Base-by-base conservation (phyloP, 2,888 invertebrate species). In the Caenorhabditis wallacei region DNA sequence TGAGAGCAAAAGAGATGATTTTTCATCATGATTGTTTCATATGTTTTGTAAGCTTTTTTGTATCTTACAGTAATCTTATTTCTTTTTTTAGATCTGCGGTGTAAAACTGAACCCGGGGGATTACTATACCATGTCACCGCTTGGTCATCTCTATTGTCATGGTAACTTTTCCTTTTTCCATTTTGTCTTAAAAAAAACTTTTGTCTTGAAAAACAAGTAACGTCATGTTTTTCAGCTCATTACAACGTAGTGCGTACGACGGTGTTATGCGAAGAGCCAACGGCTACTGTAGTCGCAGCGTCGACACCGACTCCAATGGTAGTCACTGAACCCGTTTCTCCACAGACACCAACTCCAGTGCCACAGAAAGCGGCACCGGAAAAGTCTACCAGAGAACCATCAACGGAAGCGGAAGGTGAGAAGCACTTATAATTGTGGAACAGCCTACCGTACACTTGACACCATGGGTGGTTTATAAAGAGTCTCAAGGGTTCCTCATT, bases 21-120 rank as follows among this genome's bases (percentile, higher is more conserved):
- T 97, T 95, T 93, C 97, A 97, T 92, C 94, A 96, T 76, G 94
- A 95, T 87, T 97, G 97, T 93, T 97, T 97, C 94, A 95, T 95
- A 43, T 97, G 97, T 76, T 81, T 80, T 95, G 75, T 86, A 40
- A 71, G 72, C 56, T 46, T 0, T 18, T 26, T 20, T 22, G 8
- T 0, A 26, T n/a, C n/a, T n/a, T n/a, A n/a, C n/a, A n/a, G n/a
- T n/a, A 40, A 24, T 11, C 22, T 59, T n/a, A 8, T 46, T 69
- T 76, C 30, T 5, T 30, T 30, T 48, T 48, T 48, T 18, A 86
- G 86, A 95, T 95, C 51, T 97, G 97, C 92, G 95, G 95, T 63
- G 94, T 95, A 48, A 94, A 95, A 68, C 94, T 97, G 84, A 95
- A 95, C 82, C 95, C 96, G 91, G 97, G 97, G 24, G 97, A 97